Percentiles rank a stretch among this genome's conserved stretches.
Evolutionary conservation across 2,113 vertebrate genomes (phyloP).

Genomic region (Monopterus albus): DNA sequence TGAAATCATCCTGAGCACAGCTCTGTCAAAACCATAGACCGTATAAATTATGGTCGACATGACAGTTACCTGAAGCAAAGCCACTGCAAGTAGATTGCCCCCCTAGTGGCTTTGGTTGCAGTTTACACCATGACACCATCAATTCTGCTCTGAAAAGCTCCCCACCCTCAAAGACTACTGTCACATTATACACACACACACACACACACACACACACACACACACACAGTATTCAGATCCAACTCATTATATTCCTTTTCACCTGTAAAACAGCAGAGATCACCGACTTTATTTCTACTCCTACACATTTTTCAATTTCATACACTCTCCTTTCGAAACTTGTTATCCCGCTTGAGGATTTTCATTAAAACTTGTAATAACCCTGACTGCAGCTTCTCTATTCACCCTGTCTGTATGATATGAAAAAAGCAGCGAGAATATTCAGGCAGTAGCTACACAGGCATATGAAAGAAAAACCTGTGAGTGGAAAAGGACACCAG

Average conservation of each 20-base stretch:
- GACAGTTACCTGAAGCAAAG: no score
- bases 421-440: constrained; percentile 28
- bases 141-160: constrained; percentile 45
- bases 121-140: constrained; percentile 20
- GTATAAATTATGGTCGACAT: no score
- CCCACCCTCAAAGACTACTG: not conserved
- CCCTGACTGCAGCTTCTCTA: constrained; percentile 18
- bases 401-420: constrained; percentile 30
- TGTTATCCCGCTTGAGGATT: constrained; percentile 28
- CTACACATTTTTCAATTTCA: constrained; percentile 27
- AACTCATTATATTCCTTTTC: constrained; percentile 41
- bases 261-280: constrained; percentile 46
- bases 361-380: constrained; percentile 70
- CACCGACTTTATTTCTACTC: constrained; percentile 40
- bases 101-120: no score
- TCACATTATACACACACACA: no score
- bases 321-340: constrained; percentile 21
- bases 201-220: not conserved
- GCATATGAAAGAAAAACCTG: constrained; percentile 38
- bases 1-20: no score
- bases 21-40: no score
- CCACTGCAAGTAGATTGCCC: no score
- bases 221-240: constrained; percentile 15
- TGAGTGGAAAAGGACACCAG: constrained; percentile 31
- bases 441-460: constrained; percentile 23